Conservation (phyloP, 2,113 vertebrate species). For the Pseudorasbora parva region DNA sequence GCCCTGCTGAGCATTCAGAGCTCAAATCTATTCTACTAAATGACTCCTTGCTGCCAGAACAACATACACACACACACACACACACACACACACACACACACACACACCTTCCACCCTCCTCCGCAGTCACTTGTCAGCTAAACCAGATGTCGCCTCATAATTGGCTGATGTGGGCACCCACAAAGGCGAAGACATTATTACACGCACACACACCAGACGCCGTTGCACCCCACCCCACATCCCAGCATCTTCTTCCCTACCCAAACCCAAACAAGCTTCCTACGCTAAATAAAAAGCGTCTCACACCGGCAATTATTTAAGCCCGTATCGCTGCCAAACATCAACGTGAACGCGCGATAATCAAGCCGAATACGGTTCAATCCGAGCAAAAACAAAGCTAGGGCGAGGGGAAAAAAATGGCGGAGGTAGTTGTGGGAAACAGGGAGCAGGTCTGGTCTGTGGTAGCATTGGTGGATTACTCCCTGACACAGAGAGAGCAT, state of each 20-base stretch:
- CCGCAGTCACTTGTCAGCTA: conserved; percentile 62
- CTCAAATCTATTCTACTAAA: conserved; percentile 61
- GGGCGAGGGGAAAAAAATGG: conserved; percentile 7
- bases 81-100: conserved; percentile 49
- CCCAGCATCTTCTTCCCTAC: conserved; percentile 44
- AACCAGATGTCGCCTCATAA: conserved; percentile 76
- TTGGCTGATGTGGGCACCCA: conserved; percentile 75
- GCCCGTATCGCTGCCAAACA: not conserved
- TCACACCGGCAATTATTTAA: conserved; percentile 44
- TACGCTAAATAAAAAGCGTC: conserved; percentile 27
- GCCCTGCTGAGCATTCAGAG: conserved; percentile 61
- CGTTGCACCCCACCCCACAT: conserved; percentile 63
- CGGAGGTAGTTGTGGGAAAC: conserved; percentile 12
- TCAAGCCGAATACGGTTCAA: not conserved
- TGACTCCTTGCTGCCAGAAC: conserved; percentile 61
- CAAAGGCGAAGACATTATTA: conserved; percentile 77
- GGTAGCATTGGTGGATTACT: conserved; percentile 46
- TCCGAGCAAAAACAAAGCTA: conserved; percentile 2
- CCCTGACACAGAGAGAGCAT: conserved; percentile 54
- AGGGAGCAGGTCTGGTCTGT: conserved; percentile 43
- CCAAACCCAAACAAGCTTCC: conserved; percentile 38
- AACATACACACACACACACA: conserved; percentile 59
- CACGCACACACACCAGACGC: conserved; percentile 58
- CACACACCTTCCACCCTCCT: conserved; percentile 49
- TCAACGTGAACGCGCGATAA: conserved; percentile 8